Base-by-base conservation (phyloP, 2,888 invertebrate species). In the Tetheella fluctuosa region DNA sequence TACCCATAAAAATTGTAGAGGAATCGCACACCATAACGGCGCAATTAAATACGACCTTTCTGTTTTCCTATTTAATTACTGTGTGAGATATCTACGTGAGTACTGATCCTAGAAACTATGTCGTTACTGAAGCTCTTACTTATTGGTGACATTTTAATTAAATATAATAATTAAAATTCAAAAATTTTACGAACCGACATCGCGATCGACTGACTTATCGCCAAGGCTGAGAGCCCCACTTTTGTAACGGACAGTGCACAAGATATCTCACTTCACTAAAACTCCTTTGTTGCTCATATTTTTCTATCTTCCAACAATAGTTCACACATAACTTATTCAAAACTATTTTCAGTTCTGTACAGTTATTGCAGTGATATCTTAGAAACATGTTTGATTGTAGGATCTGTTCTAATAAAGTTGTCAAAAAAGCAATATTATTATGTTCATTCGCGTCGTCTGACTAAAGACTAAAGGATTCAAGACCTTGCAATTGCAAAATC, bases 141-240 rank as follows among this genome's bases (percentile, higher is more conserved):
- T 34, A 10, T 13, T 10, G 10, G 2, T 34, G 34, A 13, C 34
- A 34, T 34, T 13, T 34, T 34, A 13, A 20, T 42, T 42, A 7
- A 48, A 48, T 48, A 48, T 10, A 10, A 39, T 39, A 64, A 65
- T 71, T 67, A 61, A 69, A 62, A 34, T 12, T 10, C 65, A 63
- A 66, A 79, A 70, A 73, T 67, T 69, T 68, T 59, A 66, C 72
- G 81, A 76, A 80, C 80, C 70, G 81, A 71, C 77, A 77, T 76
- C 71, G 69, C 61, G 62, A 63, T 57, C 68, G 67, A 71, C 70
- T 73, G 69, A 68, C 68, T 70, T 71, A 69, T 61, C 65, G 63
- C 70, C 85, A 85, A 85, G 84, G 87, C 80, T 81, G 78, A 68
- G 68, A 74, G 81, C 83, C 77, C 77, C 79, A 69, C 77, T 83